Evolutionary conservation across 2,113 vertebrate species (phyloP).

Genomic region (Heptranchias perlo): DNA sequence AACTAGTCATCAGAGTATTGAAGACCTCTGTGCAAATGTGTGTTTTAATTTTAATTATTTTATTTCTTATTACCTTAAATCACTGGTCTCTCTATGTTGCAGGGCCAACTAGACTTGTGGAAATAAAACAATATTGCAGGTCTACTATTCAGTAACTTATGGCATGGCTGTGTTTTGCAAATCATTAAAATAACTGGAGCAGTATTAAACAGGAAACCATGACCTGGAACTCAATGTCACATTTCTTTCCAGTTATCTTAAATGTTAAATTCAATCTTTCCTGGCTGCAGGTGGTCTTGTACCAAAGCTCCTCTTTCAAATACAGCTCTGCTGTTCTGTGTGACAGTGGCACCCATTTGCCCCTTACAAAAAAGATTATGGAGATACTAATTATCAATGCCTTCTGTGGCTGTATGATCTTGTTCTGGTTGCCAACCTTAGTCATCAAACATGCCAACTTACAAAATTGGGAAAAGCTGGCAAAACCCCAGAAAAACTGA

Average conservation of each 20-base stretch:
- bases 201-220: not conserved
- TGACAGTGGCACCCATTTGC: too few relatives aligned
- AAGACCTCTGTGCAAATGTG: too few relatives aligned
- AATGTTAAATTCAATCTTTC: not conserved
- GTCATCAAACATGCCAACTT: not conserved
- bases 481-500: not conserved
- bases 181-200: not conserved
- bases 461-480: not conserved
- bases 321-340: not conserved
- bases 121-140: not conserved
- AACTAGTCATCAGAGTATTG: too few relatives aligned
- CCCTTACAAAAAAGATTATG: not conserved
- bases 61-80: not conserved
- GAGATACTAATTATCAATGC: not conserved
- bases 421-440: not conserved
- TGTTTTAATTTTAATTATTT: not conserved
- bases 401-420: not conserved
- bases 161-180: not conserved
- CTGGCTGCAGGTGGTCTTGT: not conserved
- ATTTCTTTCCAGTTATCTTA: not conserved
- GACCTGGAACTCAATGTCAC: not conserved
- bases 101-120: not conserved
- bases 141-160: not conserved
- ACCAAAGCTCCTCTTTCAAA: not conserved
- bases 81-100: not conserved